Conservation (phyloP, 2,888 invertebrate species). For the Diadegma fenestrale region DNA sequence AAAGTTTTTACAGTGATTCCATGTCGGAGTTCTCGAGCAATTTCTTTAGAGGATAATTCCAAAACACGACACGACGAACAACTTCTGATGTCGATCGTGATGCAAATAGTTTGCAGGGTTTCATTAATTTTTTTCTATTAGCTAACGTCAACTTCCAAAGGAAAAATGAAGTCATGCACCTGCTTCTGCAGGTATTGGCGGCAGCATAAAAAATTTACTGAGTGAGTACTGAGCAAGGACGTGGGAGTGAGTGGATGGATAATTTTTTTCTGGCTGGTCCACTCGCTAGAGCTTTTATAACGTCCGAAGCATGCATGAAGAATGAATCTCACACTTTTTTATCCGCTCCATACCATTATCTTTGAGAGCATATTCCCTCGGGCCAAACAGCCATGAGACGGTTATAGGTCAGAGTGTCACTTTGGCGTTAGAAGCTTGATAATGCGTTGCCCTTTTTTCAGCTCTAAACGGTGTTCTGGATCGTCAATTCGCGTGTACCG, state of each 20-base stretch:
- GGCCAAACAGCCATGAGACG: constrained; percentile 71
- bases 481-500: constrained; percentile 58
- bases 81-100: background rate
- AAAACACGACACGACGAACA: background rate
- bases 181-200: constrained; percentile 21
- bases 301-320: constrained; percentile 62
- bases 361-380: constrained; percentile 77
- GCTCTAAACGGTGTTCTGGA: constrained; percentile 58
- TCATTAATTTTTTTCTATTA: background rate
- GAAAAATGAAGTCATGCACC: background rate
- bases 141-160: background rate
- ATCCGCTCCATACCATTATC: constrained; percentile 72
- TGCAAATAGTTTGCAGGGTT: background rate
- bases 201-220: constrained; percentile 5
- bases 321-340: constrained; percentile 8
- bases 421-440: constrained; percentile 45
- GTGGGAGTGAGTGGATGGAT: background rate
- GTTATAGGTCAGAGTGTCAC: constrained; percentile 44
- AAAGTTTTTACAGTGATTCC: background rate
- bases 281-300: constrained; percentile 73
- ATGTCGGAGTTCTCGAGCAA: background rate
- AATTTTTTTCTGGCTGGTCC: constrained; percentile 25
- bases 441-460: background rate
- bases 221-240: constrained; percentile 1
- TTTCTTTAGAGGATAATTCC: background rate